Evolutionary conservation across 1,140 invertebrate species (phyloP).

Genomic region (Achatina immaculata): DNA sequence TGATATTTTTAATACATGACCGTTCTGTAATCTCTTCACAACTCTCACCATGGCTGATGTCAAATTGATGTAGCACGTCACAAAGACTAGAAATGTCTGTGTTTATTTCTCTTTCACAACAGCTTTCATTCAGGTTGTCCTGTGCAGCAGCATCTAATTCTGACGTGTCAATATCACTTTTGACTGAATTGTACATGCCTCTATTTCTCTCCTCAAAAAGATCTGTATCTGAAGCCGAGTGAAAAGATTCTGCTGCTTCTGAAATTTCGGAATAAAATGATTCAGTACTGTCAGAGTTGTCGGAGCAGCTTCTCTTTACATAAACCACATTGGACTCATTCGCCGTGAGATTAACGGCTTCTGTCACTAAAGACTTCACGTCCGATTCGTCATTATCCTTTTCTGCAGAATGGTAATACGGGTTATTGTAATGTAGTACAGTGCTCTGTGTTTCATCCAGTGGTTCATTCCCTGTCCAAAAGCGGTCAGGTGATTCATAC

Average conservation of each 20-base stretch:
- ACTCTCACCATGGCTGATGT: no score
- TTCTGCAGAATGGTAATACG: neutral
- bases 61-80: no score
- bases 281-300: conserved; percentile 21
- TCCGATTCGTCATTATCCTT: neutral
- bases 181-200: no score
- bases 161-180: neutral
- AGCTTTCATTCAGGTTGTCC: neutral
- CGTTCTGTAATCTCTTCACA: no score
- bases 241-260: conserved; percentile 12
- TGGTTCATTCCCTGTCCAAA: no score
- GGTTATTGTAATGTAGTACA: no score
- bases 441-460: no score
- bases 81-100: no score
- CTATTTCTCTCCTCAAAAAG: neutral
- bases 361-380: no score
- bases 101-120: neutral
- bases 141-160: neutral
- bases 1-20: no score
- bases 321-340: neutral
- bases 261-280: conserved; percentile 27
- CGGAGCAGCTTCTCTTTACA: conserved; percentile 5
- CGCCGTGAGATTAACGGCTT: neutral
- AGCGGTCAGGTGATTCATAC: neutral
- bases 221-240: conserved; percentile 4